Evolutionary conservation across 2,797 vertebrate genomes (phyloP), one percentile per base, ranked within the genome.

Genomic region (Megaceryle alcyon): DNA sequence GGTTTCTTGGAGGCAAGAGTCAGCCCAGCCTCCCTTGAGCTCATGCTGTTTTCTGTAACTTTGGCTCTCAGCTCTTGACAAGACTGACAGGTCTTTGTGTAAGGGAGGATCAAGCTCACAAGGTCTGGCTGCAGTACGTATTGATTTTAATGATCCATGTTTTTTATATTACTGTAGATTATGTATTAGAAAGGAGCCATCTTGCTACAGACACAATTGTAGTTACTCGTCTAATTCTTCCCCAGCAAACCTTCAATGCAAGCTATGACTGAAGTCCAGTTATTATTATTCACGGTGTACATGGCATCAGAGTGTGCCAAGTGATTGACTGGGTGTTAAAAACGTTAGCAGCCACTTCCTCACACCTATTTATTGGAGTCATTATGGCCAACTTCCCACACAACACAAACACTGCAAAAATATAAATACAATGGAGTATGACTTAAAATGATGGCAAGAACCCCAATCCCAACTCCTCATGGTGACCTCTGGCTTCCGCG

Each of bases 71-170:
- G 73, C 26, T 69, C 77, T 73, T 57, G 56, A 48, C 51, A 56
- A 26, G 75, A 28, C n/a, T 57, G 80, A 70, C 63, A 41, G 0
- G 0, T 70, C 56, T 70, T 35, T 14, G 10, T 64, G 65, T 9
- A 57, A 65, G 57, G 31, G 41, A 80, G 33, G 86, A 84, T 44
- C 57, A 44, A 83, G 49, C 59, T 93, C 78, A 18, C 46, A 25
- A 73, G 33, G 14, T 49, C 88, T 93, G 69, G 22, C 4, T 91
- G 88, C 68, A 96, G 43, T 31, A 72, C 4, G 15, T 57, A 92
- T 78, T 89, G 94, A 92, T 92, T 87, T 87, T 92, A 94, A 82
- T 81, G 64, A 93, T 75, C 72, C 61, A 69, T 1, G 2, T 18
- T 81, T 82, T 87, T 85, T 35, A 93, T 73, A 91, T 91, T 46